phyloP scores from a whole-genome alignment of 2,797 vertebrate species.

The Lepilemur ruficaudatus region DNA sequence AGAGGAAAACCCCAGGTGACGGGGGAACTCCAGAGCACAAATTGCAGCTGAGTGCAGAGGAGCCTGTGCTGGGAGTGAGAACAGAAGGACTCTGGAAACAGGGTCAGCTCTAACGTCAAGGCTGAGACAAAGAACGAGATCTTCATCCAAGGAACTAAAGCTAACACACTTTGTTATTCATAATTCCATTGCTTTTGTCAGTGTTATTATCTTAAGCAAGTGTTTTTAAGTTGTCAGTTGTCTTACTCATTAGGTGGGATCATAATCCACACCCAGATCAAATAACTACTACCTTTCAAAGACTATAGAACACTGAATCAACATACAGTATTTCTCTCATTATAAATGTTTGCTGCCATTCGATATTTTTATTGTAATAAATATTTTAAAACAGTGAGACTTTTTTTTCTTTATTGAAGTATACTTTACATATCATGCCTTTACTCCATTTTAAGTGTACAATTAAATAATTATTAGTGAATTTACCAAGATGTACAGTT shows the following conservation, averaged over 20 bases:
- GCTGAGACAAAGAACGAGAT: neutral
- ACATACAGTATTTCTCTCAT: neutral
- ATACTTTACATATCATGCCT: too few species aligned
- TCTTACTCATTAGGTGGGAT: neutral
- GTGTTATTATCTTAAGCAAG: neutral
- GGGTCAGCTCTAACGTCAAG: neutral
- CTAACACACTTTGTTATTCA: neutral
- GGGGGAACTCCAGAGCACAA: neutral
- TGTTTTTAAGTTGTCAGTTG: neutral
- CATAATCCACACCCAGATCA: neutral
- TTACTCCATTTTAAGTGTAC: too few species aligned
- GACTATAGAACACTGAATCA: neutral
- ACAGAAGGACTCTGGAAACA: neutral
- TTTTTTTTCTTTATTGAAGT: neutral
- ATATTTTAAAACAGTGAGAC: neutral
- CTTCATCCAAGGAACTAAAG: neutral
- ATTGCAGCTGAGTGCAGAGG: fast-evolving
- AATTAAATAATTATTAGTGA: too few species aligned
- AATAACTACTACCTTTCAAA: neutral
- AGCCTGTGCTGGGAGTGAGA: neutral
- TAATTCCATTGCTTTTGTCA: neutral
- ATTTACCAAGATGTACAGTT: too few species aligned
- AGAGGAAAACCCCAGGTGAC: neutral
- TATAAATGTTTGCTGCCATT: neutral
- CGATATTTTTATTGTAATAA: neutral